These are phyloP conservation scores for Hyperoplus immaculatus DNA, from an alignment of 2,797 vertebrate genomes.

Conservation along the genomic window DNA sequence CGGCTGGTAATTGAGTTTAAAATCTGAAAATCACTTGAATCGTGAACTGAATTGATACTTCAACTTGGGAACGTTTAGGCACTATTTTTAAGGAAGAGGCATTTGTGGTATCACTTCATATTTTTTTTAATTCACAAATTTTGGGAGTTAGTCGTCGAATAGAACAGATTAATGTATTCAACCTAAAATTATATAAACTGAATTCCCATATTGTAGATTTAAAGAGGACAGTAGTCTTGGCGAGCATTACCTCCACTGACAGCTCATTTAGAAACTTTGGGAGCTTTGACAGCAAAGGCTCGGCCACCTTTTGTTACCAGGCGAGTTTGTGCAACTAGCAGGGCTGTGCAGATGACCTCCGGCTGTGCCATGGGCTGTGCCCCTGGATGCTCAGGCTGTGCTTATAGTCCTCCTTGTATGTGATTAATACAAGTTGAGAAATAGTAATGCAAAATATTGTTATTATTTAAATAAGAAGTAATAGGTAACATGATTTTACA, in stretches of 20 bases:
- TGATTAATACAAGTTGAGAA: conserved; percentile 42
- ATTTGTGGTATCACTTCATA: conserved; percentile 38
- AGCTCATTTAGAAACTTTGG: conserved; percentile 63
- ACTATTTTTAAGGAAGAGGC: conserved; percentile 39
- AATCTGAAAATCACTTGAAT: conserved; percentile 81
- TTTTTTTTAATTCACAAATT: conserved; percentile 42
- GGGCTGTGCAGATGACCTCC: conserved; percentile 49
- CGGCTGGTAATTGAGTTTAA: conserved; percentile 81
- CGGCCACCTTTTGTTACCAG: conserved; percentile 57
- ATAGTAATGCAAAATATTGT: conserved; percentile 21
- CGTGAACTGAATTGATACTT: conserved; percentile 60
- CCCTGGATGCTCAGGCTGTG: conserved; percentile 54
- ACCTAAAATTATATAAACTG: conserved; percentile 42
- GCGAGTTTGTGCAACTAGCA: conserved; percentile 37
- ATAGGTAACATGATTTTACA: conserved; percentile 19
- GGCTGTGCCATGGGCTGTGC: conserved; percentile 63
- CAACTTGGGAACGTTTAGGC: conserved; percentile 48
- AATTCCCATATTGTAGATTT: conserved; percentile 30
- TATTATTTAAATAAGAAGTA: conserved; percentile 18
- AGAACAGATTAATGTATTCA: conserved; percentile 51
- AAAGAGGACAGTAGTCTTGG: conserved; percentile 29
- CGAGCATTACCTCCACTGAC: conserved; percentile 39
- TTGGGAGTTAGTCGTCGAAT: conserved; percentile 8
- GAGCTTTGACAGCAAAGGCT: conserved; percentile 49
- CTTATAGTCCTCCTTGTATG: conserved; percentile 26